Evolutionary conservation across 2,888 invertebrate species (phyloP).

Genomic region (Drosophila stalkeri): DNA sequence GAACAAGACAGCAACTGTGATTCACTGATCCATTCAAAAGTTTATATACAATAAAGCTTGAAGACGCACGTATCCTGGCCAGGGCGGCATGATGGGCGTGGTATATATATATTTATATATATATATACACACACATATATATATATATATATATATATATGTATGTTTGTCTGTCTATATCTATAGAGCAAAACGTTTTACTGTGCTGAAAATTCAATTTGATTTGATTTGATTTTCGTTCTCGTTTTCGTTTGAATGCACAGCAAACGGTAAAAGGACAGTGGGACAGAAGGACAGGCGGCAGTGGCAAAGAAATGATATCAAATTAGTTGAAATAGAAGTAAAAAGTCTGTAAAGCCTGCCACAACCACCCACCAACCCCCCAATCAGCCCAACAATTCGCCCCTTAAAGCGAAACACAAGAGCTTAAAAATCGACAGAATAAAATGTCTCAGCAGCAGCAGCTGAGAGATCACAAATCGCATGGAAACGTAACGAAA

Average conservation of each 20-base stretch:
- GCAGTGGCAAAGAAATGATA: conserved; percentile 60
- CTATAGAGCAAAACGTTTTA: conserved; percentile 41
- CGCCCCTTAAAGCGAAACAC: conserved; percentile 10
- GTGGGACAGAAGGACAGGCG: conserved; percentile 14
- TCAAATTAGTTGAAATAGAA: conserved; percentile 77
- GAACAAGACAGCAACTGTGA: conserved; percentile 25
- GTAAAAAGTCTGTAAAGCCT: conserved; percentile 39
- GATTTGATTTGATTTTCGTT: conserved; percentile 83
- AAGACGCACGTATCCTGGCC: conserved; percentile 2
- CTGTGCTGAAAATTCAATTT: conserved; percentile 80
- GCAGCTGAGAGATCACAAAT: conserved; percentile 33
- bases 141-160: not conserved
- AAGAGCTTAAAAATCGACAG: conserved; percentile 22
- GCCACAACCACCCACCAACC: not conserved
- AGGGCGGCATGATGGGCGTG: conserved; percentile 19
- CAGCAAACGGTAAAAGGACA: conserved; percentile 28
- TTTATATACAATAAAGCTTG: conserved; percentile 33
- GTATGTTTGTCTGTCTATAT: not conserved
- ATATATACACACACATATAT: not conserved
- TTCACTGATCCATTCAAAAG: conserved; percentile 60
- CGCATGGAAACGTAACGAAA: conserved; percentile 15
- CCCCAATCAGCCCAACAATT: not conserved
- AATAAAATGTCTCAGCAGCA: conserved; percentile 3
- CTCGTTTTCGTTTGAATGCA: conserved; percentile 81
- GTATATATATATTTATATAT: not conserved